These are phyloP conservation scores for Camponotus pennsylvanicus DNA, from an alignment of 1,140 invertebrate species.

Conservation along the genomic window DNA sequence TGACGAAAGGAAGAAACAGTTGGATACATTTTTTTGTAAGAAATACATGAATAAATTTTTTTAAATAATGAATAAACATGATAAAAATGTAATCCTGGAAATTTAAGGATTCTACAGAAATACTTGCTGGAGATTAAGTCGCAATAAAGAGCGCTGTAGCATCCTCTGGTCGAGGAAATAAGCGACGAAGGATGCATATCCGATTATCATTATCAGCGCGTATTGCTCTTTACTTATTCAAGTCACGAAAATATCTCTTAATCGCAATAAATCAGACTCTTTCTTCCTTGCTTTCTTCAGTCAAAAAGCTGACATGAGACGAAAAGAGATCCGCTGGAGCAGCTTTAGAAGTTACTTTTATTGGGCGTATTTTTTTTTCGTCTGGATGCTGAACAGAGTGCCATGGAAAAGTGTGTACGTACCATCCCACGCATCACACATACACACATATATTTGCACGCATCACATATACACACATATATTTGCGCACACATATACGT, in stretches of 20 bases:
- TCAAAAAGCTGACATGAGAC: conserved; percentile 33
- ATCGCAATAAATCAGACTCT: conserved; percentile 44
- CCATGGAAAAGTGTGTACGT: conserved; percentile 61
- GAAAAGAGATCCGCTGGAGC: conserved; percentile 61
- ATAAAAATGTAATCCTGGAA: neutral
- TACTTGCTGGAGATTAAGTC: neutral
- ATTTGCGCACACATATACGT: neutral
- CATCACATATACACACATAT: neutral
- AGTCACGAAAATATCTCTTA: conserved; percentile 14
- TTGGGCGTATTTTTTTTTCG: conserved; percentile 73
- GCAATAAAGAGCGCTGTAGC: neutral
- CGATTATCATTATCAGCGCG: conserved; percentile 16
- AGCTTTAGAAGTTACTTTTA: conserved; percentile 77
- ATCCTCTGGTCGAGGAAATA: neutral
- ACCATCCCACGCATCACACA: conserved; percentile 25
- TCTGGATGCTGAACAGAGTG: conserved; percentile 67
- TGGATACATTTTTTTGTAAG: no score
- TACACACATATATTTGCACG: neutral
- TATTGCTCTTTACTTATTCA: conserved; percentile 1
- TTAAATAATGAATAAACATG: neutral
- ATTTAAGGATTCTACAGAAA: neutral
- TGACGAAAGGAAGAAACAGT: no score
- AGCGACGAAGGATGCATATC: neutral
- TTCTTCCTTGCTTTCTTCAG: no score
- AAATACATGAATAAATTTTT: neutral